These are phyloP conservation scores for Burhinus bistriatus DNA, from an alignment of 2,113 vertebrate species.

Conservation along the genomic window DNA sequence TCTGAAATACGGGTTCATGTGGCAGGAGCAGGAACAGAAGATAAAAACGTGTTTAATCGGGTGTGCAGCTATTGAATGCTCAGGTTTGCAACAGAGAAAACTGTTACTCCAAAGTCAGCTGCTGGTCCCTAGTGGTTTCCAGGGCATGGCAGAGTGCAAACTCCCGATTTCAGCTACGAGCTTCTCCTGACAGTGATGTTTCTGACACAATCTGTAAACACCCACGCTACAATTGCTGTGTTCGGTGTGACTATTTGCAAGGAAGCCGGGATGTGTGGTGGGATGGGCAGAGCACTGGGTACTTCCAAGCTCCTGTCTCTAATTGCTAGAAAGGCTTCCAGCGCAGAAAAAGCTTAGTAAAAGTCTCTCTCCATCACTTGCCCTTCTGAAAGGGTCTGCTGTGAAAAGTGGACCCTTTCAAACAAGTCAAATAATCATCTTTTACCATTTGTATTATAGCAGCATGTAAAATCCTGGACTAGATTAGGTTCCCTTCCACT, in stretches of 20 bases:
- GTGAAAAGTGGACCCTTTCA: background rate
- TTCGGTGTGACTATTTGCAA: background rate
- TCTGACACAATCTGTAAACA: background rate
- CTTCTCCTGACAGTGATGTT: background rate
- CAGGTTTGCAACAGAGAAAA: background rate
- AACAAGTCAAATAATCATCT: background rate
- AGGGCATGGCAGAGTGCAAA: background rate
- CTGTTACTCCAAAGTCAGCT: background rate
- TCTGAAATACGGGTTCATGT: background rate
- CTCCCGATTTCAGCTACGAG: background rate
- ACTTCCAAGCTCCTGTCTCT: background rate
- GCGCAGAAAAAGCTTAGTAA: background rate
- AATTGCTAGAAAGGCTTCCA: background rate
- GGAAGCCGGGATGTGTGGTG: fast-evolving
- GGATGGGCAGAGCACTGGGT: background rate
- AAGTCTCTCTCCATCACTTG: background rate
- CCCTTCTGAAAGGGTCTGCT: background rate
- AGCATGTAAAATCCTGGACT: background rate
- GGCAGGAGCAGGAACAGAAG: background rate
- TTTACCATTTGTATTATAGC: background rate
- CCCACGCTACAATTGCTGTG: background rate
- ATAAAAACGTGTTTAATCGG: background rate
- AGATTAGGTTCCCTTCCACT: background rate
- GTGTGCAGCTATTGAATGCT: background rate
- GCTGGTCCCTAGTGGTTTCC: background rate